These are phyloP conservation scores for Daphoenositta chrysoptera DNA, from an alignment of 2,113 vertebrate genomes.

Conservation along the genomic window DNA sequence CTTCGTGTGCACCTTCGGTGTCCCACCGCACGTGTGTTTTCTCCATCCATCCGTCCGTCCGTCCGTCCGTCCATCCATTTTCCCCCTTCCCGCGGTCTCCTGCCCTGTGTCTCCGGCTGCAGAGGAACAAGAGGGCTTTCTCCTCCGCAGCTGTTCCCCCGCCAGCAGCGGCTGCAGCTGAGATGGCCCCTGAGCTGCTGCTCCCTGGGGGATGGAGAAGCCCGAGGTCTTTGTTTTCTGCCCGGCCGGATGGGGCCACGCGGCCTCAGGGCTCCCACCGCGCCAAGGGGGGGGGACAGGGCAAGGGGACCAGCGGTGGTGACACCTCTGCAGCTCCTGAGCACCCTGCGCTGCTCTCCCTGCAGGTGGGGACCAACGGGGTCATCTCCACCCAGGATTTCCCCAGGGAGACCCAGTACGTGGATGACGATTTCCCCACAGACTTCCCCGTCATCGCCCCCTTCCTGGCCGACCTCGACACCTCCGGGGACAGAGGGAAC, in stretches of 20 bases:
- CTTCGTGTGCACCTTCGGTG: background rate
- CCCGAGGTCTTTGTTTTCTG: conserved; percentile 33
- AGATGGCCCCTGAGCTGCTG: background rate
- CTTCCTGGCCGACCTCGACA: conserved; percentile 94
- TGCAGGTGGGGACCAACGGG: conserved; percentile 94
- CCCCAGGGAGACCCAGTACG: conserved; percentile 95
- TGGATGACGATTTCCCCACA: conserved; percentile 93
- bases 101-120: background rate
- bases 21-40: background rate
- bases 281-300: fast-evolving
- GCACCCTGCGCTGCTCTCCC: background rate
- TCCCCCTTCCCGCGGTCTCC: background rate
- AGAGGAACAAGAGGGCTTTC: conserved; percentile 30
- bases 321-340: background rate
- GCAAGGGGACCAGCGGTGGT: fast-evolving
- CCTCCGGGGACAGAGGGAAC: conserved; percentile 80
- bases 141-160: conserved; percentile 32
- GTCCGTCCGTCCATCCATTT: background rate
- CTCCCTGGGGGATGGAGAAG: background rate
- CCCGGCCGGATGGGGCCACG: background rate
- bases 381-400: conserved; percentile 93
- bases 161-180: background rate
- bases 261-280: background rate
- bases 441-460: conserved; percentile 93
- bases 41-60: background rate